Evolutionary conservation across 2,113 vertebrate genomes (phyloP).

Genomic region (Python bivittatus): DNA sequence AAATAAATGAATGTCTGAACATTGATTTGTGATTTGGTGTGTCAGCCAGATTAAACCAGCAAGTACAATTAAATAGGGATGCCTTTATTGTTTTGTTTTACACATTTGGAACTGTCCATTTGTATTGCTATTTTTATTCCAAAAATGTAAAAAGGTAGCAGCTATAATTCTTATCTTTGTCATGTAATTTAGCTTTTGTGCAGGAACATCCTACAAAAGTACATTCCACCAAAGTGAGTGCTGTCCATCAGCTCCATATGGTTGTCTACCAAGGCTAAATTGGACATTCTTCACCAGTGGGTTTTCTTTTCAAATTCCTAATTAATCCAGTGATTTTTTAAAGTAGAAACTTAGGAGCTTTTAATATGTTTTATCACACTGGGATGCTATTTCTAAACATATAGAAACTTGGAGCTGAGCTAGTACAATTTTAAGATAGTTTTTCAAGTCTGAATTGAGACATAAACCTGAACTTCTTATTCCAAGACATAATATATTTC

Average conservation of each 20-base stretch:
- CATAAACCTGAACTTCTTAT: not conserved
- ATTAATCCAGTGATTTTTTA: not conserved
- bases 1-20: not conserved
- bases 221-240: not conserved
- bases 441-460: not conserved
- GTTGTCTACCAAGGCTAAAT: not conserved
- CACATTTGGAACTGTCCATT: not conserved
- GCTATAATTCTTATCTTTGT: not conserved
- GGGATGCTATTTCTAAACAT: not conserved
- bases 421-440: not conserved
- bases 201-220: not conserved
- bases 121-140: not conserved
- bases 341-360: not conserved
- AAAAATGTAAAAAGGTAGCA: not conserved
- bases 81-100: slow-evolving; percentile 2
- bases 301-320: not conserved
- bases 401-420: not conserved
- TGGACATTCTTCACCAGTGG: not conserved
- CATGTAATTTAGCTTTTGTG: not conserved
- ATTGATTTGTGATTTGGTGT: slow-evolving; percentile 12
- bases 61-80: not conserved
- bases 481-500: not conserved
- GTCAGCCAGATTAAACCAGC: slow-evolving; percentile 3
- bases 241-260: not conserved
- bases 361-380: not conserved